Evolutionary conservation across 2,797 vertebrate species (phyloP), one percentile per base, ranked within the genome.

Genomic region (Ptychobarbus kaznakovi): DNA sequence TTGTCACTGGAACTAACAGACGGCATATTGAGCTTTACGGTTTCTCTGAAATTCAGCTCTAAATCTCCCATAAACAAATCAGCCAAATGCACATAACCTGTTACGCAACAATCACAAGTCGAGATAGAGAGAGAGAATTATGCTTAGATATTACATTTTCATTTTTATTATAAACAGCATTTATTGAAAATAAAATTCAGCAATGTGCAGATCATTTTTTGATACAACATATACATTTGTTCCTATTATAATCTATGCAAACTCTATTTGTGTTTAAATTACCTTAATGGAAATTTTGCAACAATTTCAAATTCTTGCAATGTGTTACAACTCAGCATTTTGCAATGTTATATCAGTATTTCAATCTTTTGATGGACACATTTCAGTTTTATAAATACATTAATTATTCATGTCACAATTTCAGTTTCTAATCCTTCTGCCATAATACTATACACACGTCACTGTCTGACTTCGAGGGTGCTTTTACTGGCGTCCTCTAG

Each of bases 111-210:
- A 38, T 20, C 63, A 5, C n/a, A 82, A 35, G 5, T 35, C 11
- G 6, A 40, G 35, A 90, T 89, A 91, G 10, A 63, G 42, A 44
- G 18, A 66, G 85, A 87, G 80, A 38, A 20, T 20, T 68, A 7
- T 85, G 73, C 42, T 88, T 28, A 56, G 42, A 77, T 16, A 69
- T 25, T 32, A 28, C 88, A 88, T 35, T 92, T 63, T 18, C 0
- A 66, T 89, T 94, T 95, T 94, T 93, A 95, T 95, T 94, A 95
- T 90, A 95, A 95, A 95, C 91, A 93, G 89, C 88, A 92, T 81
- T 88, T 42, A 80, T 87, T 82, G 83, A 90, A 91, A 89, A 93
- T 91, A 91, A 85, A 66, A 88, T 74, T 89, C 81, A 89, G 73
- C 86, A 81, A 74, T 74, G 68, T 87, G 76, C 72, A 89, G 88